phyloP scores from a whole-genome alignment of 2,888 invertebrate species.

The Smittia sp. region DNA sequence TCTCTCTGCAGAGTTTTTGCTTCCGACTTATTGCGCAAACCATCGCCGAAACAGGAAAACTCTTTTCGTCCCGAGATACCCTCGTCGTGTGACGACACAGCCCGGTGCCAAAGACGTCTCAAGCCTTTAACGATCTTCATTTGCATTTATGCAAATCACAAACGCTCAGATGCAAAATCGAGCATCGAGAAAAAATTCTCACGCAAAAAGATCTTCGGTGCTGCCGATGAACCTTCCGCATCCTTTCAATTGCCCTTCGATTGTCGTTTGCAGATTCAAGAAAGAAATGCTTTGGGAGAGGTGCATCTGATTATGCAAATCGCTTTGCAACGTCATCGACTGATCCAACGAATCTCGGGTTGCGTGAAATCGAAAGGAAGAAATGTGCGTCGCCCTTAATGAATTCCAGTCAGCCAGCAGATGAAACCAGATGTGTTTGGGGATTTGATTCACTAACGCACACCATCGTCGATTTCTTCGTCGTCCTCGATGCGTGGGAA shows the following conservation, averaged over 20 bases:
- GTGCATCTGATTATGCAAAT: constrained; percentile 39
- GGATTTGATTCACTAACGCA: neutral
- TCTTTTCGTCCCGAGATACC: neutral
- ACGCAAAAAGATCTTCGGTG: constrained; percentile 25
- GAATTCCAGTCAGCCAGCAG: neutral
- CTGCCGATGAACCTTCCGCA: neutral
- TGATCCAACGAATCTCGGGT: neutral
- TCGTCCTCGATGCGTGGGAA: constrained; percentile 33
- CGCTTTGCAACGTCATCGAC: neutral
- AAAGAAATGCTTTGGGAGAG: neutral
- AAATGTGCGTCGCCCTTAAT: neutral
- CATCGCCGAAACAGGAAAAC: too few species aligned
- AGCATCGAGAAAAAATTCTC: constrained; percentile 16
- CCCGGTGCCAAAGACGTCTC: neutral
- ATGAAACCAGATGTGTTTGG: neutral
- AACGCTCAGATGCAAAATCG: constrained; percentile 32
- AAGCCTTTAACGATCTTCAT: constrained; percentile 20
- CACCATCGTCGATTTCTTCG: neutral
- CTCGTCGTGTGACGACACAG: neutral
- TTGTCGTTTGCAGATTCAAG: neutral
- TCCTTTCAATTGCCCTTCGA: neutral
- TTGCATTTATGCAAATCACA: constrained; percentile 38
- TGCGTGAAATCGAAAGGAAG: constrained; percentile 33
- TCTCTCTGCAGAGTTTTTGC: neutral
- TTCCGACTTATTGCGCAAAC: neutral